Evolutionary conservation across 2,113 vertebrate genomes (phyloP).

Genomic region (Catharus minimus): DNA sequence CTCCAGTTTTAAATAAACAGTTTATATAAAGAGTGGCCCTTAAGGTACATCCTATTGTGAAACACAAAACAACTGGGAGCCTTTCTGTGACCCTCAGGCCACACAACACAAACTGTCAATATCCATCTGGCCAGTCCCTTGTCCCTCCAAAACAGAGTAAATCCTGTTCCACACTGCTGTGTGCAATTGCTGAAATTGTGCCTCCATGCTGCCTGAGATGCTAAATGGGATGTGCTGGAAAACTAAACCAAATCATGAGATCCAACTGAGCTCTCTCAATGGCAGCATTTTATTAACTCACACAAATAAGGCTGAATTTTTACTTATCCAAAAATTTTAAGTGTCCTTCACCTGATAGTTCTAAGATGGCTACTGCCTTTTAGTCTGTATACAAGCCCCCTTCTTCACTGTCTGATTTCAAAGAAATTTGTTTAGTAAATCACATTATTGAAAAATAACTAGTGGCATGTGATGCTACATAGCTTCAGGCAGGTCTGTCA

Average conservation of each 20-base stretch:
- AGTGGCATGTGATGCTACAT: slow-evolving; percentile 45
- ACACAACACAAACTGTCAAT: not conserved
- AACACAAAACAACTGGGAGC: not conserved
- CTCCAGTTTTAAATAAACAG: not conserved
- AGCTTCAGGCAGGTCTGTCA: slow-evolving; percentile 59
- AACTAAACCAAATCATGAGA: not conserved
- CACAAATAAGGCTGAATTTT: rapidly evolving
- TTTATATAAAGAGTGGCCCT: not conserved
- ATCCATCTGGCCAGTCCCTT: not conserved
- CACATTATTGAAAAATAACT: slow-evolving; percentile 46
- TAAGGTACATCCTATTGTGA: not conserved
- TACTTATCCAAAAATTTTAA: not conserved
- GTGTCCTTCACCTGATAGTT: not conserved
- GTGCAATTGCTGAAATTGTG: not conserved
- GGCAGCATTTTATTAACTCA: not conserved
- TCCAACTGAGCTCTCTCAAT: not conserved
- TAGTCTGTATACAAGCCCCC: not conserved
- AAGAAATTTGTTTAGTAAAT: slow-evolving; percentile 60
- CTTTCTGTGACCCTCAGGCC: slow-evolving; percentile 18
- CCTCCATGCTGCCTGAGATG: not conserved
- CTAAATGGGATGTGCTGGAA: not conserved
- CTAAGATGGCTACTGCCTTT: not conserved
- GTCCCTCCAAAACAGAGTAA: not conserved
- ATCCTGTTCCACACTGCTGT: not conserved
- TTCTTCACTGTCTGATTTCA: not conserved